A percentile compares a stretch with the other conserved stretches of the same genome.
Evolutionary conservation across 2,113 vertebrate genomes (phyloP).

Genomic region (Ascaphus truei): DNA sequence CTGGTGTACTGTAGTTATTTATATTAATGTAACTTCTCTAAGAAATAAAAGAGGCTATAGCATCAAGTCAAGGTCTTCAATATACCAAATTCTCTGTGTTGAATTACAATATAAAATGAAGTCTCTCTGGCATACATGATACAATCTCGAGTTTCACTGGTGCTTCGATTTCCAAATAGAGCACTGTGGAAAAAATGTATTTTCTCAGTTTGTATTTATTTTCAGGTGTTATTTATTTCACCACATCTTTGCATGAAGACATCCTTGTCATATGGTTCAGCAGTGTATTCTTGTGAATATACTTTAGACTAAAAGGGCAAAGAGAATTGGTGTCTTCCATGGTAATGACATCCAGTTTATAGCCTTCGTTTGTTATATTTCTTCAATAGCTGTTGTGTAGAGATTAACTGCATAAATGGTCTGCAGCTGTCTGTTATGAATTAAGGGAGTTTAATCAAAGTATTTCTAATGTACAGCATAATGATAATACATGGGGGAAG

Average conservation of each 20-base stretch:
- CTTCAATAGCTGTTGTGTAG: conserved; percentile 88
- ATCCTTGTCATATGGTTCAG: conserved; percentile 37
- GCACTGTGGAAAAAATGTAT: background rate
- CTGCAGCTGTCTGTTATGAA: conserved; percentile 96
- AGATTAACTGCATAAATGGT: conserved; percentile 97
- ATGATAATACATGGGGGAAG: conserved; percentile 96
- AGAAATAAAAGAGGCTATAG: background rate
- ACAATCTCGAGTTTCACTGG: background rate
- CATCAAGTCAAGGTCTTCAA: background rate
- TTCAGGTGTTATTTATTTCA: background rate
- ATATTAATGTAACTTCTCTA: conserved; percentile 3
- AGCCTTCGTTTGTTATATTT: conserved; percentile 90
- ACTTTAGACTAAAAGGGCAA: conserved; percentile 65
- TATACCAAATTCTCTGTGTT: background rate
- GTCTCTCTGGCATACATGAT: background rate
- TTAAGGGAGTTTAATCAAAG: conserved; percentile 99
- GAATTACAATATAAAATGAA: background rate
- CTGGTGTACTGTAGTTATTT: background rate
- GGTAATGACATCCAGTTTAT: conserved; percentile 82
- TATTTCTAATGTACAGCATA: conserved; percentile 97
- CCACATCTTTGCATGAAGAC: background rate
- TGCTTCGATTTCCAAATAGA: background rate
- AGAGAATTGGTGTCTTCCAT: conserved; percentile 68
- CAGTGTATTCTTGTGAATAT: conserved; percentile 57
- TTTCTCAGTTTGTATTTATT: background rate